Evolutionary conservation across 2,797 vertebrate species (phyloP).

Genomic region (Chelon labrosus): DNA sequence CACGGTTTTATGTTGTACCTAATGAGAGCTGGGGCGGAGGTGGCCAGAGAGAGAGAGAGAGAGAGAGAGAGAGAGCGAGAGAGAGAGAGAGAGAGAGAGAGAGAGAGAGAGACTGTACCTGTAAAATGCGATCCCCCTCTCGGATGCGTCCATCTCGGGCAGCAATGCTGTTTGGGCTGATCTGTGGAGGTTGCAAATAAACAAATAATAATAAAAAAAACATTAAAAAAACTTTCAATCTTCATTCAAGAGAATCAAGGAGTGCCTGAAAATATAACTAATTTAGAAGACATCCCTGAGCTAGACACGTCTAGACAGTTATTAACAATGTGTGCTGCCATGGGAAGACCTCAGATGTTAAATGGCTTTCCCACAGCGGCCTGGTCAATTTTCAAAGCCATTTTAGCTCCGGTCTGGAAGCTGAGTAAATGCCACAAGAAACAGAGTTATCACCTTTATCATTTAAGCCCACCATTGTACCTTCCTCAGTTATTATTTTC

Average conservation of each 20-base stretch:
- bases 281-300: slow-evolving; percentile 23
- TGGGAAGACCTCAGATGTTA: slow-evolving; percentile 26
- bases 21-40: slow-evolving; percentile 40
- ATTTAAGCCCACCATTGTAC: slow-evolving; percentile 15
- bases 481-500: slow-evolving; percentile 12
- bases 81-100: not conserved
- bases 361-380: slow-evolving; percentile 13
- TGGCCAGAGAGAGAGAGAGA: not conserved
- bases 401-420: slow-evolving; percentile 11
- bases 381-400: slow-evolving; percentile 35
- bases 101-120: slow-evolving; percentile 80
- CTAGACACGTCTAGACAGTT: slow-evolving; percentile 24
- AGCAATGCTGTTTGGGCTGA: slow-evolving; percentile 95
- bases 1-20: slow-evolving; percentile 44
- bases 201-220: slow-evolving; percentile 13
- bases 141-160: slow-evolving; percentile 94
- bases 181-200: slow-evolving; percentile 77
- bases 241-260: not conserved
- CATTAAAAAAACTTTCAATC: slow-evolving; percentile 24
- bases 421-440: slow-evolving; percentile 12
- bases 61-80: not conserved
- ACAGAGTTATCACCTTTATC: slow-evolving; percentile 35
- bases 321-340: slow-evolving; percentile 7
- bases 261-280: slow-evolving; percentile 18
- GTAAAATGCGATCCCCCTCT: slow-evolving; percentile 96